Evolutionary conservation across 1,140 invertebrate species (phyloP).

Genomic region (Mactra quadrangularis): DNA sequence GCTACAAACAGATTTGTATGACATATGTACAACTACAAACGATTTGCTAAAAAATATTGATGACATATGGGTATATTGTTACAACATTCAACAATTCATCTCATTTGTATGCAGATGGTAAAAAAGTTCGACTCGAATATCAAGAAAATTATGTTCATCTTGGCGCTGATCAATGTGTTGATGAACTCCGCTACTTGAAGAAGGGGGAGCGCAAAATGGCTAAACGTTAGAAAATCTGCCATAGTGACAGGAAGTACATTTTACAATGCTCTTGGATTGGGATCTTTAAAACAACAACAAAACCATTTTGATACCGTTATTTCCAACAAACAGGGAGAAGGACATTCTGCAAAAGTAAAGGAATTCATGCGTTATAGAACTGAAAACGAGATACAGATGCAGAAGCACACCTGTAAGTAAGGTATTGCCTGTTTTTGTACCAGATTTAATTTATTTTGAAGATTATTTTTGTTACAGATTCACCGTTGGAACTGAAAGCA

Average conservation of each 20-base stretch:
- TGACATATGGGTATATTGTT: no score
- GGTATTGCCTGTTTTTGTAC: constrained; percentile 27
- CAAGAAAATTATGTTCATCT: no score
- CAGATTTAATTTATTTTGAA: constrained; percentile 17
- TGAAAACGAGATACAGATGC: constrained; percentile 28
- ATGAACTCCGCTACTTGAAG: no score
- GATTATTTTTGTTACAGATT: constrained; percentile 42
- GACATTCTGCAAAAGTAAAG: not conserved
- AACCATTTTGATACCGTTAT: not conserved
- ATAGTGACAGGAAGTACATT: constrained; percentile 48
- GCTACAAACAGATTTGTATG: no score
- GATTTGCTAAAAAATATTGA: no score
- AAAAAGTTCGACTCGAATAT: no score
- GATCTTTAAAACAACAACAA: constrained; percentile 6
- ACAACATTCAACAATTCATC: no score
- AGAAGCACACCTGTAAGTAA: constrained; percentile 27
- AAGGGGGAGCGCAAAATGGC: constrained; percentile 27
- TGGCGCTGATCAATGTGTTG: no score
- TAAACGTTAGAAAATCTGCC: constrained; percentile 3
- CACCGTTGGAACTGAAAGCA: not conserved
- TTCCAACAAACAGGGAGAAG: not conserved
- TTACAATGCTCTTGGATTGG: constrained; percentile 32
- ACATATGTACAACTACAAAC: no score
- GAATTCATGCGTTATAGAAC: constrained; percentile 31
- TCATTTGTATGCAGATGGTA: no score